Evolutionary conservation across 2,888 invertebrate genomes (phyloP).

Genomic region (Tiliacea aurago): DNA sequence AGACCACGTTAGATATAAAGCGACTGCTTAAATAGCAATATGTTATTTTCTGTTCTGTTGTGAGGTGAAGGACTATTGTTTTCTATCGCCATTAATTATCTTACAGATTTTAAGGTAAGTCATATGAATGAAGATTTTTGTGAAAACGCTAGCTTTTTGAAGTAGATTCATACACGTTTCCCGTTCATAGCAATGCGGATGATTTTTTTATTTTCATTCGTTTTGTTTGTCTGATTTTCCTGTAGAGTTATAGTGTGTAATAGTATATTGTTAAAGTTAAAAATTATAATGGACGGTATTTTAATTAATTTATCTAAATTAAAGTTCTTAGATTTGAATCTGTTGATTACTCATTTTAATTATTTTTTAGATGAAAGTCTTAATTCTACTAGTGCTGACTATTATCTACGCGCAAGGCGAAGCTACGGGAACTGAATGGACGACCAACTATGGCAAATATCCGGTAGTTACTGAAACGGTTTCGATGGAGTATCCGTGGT

Average conservation of each 20-base stretch:
- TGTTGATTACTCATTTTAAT: background rate
- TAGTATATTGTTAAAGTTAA: background rate
- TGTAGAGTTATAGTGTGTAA: no score
- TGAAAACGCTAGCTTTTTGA: no score
- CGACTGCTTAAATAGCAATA: background rate
- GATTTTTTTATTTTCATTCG: background rate
- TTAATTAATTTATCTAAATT: background rate
- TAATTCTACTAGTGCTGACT: constrained; percentile 56
- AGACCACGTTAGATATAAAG: constrained; percentile 16
- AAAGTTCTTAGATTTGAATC: background rate
- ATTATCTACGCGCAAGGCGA: constrained; percentile 45
- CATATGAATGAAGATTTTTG: background rate
- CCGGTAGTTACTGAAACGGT: constrained; percentile 48
- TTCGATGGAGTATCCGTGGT: constrained; percentile 14
- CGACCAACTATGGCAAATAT: constrained; percentile 63
- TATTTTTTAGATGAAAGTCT: constrained; percentile 69
- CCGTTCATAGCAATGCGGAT: background rate
- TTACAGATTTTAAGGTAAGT: constrained; percentile 15
- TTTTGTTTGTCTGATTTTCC: background rate
- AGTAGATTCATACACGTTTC: background rate
- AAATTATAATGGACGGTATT: background rate
- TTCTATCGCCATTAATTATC: background rate
- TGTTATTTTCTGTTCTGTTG: background rate
- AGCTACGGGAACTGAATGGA: constrained; percentile 64
- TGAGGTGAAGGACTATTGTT: background rate